Conservation (phyloP, 1,140 invertebrate species). For the Gryllus bimaculatus region DNA sequence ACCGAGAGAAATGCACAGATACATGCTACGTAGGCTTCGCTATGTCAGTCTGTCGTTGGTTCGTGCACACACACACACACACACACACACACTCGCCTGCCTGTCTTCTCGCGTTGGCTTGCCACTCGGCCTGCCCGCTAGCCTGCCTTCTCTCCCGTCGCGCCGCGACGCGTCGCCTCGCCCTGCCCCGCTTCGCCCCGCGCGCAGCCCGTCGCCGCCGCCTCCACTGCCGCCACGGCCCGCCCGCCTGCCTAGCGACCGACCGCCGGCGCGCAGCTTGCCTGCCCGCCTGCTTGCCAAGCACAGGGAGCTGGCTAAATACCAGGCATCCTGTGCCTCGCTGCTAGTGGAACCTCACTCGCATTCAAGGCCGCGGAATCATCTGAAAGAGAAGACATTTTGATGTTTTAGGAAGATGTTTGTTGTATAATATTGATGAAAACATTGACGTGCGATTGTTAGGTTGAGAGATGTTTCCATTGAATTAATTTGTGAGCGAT, state of each 20-base stretch:
- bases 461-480: too few relatives aligned
- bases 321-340: conserved; percentile 9
- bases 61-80: too few relatives aligned
- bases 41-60: too few relatives aligned
- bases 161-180: conserved; percentile 9
- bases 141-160: conserved; percentile 17
- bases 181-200: conserved; percentile 6
- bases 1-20: too few relatives aligned
- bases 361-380: conserved; percentile 12
- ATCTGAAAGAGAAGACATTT: conserved; percentile 10
- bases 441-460: background rate
- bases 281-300: conserved; percentile 2
- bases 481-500: too few relatives aligned
- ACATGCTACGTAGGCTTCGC: too few relatives aligned
- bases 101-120: background rate
- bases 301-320: conserved; percentile 16
- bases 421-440: background rate
- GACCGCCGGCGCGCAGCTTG: conserved; percentile 14
- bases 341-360: conserved; percentile 8
- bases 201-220: background rate
- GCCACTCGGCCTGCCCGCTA: background rate
- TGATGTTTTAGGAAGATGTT: conserved; percentile 6
- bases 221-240: background rate
- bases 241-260: conserved; percentile 8
- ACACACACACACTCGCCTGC: too few relatives aligned